Evolutionary conservation across 2,113 vertebrate genomes (phyloP).

Genomic region (Calonectris borealis): DNA sequence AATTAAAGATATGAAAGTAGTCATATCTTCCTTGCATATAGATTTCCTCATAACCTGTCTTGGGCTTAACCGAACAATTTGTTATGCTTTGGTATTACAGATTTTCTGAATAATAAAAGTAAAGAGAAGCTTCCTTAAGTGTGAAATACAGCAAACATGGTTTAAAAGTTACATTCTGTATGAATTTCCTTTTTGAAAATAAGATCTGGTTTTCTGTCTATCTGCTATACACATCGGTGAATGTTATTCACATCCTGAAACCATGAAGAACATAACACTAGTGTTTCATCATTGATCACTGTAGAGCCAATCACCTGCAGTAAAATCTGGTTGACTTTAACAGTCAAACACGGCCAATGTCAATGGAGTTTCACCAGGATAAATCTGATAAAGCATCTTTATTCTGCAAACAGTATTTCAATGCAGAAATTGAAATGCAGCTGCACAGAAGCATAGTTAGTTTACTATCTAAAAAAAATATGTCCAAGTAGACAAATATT

Average conservation of each 20-base stretch:
- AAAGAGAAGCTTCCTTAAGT: neutral
- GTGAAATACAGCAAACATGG: neutral
- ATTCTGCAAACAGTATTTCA: neutral
- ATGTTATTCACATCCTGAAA: neutral
- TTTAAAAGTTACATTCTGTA: neutral
- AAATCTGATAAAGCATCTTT: neutral
- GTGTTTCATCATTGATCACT: neutral
- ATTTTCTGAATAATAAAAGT: neutral
- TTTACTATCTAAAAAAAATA: neutral
- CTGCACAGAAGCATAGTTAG: neutral
- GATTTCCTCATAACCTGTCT: neutral
- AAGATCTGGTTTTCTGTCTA: neutral
- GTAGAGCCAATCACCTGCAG: neutral
- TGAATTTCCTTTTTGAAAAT: neutral
- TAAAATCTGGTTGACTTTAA: neutral
- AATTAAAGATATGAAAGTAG: neutral
- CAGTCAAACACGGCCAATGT: neutral
- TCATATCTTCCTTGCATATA: neutral
- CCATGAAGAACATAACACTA: neutral
- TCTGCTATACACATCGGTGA: neutral
- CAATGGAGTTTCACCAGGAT: neutral
- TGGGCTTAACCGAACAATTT: neutral
- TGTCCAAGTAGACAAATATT: slow-evolving; percentile 44
- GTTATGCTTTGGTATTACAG: neutral
- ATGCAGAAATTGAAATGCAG: neutral